A percentile compares a stretch with the other conserved stretches of the same genome.
Conservation (phyloP, 2,888 invertebrate genomes). For the Mayetiola destructor region DNA sequence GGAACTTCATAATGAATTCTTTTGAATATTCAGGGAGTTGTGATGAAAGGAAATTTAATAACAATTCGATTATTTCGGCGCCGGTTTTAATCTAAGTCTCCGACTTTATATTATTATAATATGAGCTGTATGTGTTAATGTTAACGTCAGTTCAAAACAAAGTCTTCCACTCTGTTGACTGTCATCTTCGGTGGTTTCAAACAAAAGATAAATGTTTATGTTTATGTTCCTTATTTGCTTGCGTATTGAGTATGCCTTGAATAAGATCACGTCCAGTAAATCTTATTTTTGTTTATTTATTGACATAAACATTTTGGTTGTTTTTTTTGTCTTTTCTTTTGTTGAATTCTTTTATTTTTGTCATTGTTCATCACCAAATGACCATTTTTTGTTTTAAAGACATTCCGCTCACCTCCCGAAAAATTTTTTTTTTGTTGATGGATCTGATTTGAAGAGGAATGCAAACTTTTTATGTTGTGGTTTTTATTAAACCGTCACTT, state of each 20-base stretch:
- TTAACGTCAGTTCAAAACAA: neutral
- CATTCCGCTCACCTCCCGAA: too few species aligned
- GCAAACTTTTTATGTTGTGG: too few species aligned
- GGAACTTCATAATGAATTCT: too few species aligned
- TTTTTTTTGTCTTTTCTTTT: neutral
- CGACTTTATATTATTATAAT: constrained; percentile 5
- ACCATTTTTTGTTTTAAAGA: too few species aligned
- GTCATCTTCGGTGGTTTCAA: neutral
- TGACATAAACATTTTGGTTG: constrained; percentile 5
- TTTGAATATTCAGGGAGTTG: too few species aligned
- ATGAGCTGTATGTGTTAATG: neutral
- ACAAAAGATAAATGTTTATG: neutral
- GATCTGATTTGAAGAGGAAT: too few species aligned
- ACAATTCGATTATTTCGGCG: constrained; percentile 14
- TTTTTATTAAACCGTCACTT: too few species aligned
- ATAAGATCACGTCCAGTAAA: neutral
- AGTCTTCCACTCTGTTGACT: neutral
- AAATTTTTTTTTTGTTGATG: too few species aligned
- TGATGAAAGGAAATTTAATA: constrained; percentile 9
- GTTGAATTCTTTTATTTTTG: neutral
- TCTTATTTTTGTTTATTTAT: constrained; percentile 10
- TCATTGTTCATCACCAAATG: neutral
- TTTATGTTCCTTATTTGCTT: neutral
- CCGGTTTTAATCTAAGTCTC: constrained; percentile 14
- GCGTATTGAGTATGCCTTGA: neutral